phyloP scores from a whole-genome alignment of 92 coral and sea anemone species.

The Porites lobata region DNA sequence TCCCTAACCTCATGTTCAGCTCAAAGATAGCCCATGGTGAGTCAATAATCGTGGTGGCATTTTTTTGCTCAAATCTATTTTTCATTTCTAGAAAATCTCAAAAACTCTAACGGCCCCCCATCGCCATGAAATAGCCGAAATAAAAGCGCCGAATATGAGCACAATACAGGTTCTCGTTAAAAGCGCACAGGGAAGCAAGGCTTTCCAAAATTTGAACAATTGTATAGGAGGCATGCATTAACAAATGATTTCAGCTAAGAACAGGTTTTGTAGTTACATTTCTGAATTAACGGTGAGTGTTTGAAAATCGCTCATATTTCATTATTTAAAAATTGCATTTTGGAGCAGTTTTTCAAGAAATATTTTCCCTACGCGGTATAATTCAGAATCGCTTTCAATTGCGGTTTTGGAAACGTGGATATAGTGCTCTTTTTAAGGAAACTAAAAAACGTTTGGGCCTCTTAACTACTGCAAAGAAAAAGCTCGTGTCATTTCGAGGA shows the following conservation, averaged over 20 bases:
- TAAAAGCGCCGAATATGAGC: no score
- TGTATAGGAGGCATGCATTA: background rate
- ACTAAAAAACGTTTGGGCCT: background rate
- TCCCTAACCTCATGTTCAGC: background rate
- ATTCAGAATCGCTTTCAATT: no score
- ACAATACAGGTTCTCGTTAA: no score
- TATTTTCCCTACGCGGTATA: no score
- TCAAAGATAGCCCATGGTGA: background rate
- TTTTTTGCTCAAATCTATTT: conserved; percentile 4
- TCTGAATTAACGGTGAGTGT: background rate
- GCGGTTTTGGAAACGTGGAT: no score
- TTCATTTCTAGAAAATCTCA: conserved; percentile 1
- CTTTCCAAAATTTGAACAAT: background rate
- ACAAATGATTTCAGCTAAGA: conserved; percentile 1
- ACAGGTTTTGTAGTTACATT: background rate
- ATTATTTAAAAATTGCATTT: no score
- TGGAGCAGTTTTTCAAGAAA: no score
- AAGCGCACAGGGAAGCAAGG: background rate
- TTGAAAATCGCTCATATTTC: no score
- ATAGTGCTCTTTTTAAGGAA: no score
- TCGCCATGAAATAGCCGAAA: no score
- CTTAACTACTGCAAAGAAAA: background rate
- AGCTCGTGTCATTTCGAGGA: background rate
- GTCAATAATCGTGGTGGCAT: background rate
- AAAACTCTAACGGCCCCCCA: conserved; percentile 8